Evolutionary conservation across 2,797 vertebrate genomes (phyloP).

Genomic region (Cynopterus sphinx): DNA sequence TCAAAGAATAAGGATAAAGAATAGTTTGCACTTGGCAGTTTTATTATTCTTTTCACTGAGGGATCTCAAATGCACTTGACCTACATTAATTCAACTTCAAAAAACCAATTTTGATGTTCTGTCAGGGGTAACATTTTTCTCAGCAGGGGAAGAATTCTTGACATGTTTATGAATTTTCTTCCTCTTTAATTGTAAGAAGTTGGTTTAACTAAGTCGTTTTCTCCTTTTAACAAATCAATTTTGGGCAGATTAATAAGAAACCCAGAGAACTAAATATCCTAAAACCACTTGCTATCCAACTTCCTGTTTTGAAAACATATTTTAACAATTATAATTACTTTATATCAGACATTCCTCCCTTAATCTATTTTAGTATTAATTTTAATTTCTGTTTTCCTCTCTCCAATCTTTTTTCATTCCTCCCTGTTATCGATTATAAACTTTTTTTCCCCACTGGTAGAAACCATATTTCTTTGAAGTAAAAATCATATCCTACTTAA

Average conservation of each 20-base stretch:
- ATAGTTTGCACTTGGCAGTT: not conserved
- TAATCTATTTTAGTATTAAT: not conserved
- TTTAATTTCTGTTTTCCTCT: not conserved
- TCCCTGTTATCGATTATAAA: not conserved
- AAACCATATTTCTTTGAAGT: not conserved
- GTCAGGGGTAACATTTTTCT: constrained; percentile 38
- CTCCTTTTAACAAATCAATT: not conserved
- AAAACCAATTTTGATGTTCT: constrained; percentile 23
- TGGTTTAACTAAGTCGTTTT: constrained; percentile 4
- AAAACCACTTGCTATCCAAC: not conserved
- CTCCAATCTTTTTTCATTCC: not conserved
- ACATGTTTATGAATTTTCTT: constrained; percentile 24
- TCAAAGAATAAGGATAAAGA: constrained; percentile 2
- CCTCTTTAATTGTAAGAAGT: constrained; percentile 30
- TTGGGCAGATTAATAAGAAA: not conserved
- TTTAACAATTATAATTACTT: not conserved
- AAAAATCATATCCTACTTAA: not conserved
- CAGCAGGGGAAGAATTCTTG: not conserved
- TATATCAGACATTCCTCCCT: not conserved
- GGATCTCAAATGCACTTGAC: constrained; percentile 31
- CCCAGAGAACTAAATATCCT: not conserved
- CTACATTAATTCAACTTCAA: constrained; percentile 41
- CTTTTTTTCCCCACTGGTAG: not conserved
- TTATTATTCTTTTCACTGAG: not conserved
- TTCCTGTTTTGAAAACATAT: not conserved